Conservation (phyloP, 1,140 invertebrate genomes). For the Macrobrachium nipponense region DNA sequence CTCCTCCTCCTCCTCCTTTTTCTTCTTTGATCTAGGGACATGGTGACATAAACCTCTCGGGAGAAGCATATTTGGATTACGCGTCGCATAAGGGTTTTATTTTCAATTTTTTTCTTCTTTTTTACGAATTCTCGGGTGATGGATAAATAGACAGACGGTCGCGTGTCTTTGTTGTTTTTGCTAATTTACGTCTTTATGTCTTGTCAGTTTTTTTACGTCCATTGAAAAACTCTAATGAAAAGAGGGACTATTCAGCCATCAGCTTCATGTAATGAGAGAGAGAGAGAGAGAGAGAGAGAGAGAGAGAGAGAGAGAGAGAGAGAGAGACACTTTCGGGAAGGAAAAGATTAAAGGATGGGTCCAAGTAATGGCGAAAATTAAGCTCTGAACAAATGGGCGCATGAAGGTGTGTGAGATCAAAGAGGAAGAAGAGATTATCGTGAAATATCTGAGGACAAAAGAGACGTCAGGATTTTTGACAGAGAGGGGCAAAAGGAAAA, state of each 20-base stretch:
- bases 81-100: too few relatives aligned
- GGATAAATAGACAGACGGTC: too few relatives aligned
- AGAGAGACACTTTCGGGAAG: not conserved
- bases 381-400: not conserved
- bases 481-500: not conserved
- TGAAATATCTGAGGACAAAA: not conserved
- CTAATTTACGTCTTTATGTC: too few relatives aligned
- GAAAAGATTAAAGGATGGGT: not conserved
- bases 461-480: not conserved
- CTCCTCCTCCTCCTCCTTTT: not conserved
- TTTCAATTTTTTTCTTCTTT: too few relatives aligned
- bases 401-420: too few relatives aligned
- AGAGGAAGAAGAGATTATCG: too few relatives aligned
- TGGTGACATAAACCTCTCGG: too few relatives aligned
- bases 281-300: constrained; percentile 30
- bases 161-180: too few relatives aligned
- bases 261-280: not conserved
- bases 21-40: not conserved
- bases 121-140: too few relatives aligned
- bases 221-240: not conserved
- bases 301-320: constrained; percentile 26
- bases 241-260: not conserved
- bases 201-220: too few relatives aligned
- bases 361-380: not conserved
- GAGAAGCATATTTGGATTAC: too few relatives aligned